Evolutionary conservation across 2,888 invertebrate species (phyloP).

Genomic region (Cheilosia pagana): DNA sequence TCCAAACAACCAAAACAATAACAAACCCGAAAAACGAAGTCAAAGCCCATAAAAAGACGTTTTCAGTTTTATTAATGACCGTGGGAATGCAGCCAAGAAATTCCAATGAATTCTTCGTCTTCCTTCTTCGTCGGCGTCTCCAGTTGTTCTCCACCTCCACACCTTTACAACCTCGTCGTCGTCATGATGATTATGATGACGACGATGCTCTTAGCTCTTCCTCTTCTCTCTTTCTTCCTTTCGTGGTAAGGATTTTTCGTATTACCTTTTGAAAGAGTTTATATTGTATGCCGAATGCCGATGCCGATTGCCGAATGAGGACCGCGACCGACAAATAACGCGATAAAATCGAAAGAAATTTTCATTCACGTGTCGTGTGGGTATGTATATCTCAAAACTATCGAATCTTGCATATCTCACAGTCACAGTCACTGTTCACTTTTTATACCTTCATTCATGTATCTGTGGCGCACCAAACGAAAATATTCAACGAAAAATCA

Average conservation of each 20-base stretch:
- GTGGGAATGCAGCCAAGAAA: conserved; percentile 79
- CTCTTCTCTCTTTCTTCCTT: conserved; percentile 1
- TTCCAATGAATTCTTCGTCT: conserved; percentile 73
- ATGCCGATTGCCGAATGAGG: conserved; percentile 37
- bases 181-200: conserved; percentile 32
- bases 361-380: conserved; percentile 58
- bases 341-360: conserved; percentile 68
- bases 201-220: conserved; percentile 2
- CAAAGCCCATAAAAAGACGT: conserved; percentile 81
- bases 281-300: conserved; percentile 20
- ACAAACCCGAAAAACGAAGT: conserved; percentile 75
- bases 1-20: conserved; percentile 75
- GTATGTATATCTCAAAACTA: conserved; percentile 17
- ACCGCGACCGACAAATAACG: conserved; percentile 46
- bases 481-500: conserved; percentile 42
- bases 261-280: conserved; percentile 11
- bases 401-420: conserved; percentile 12
- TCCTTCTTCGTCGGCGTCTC: conserved; percentile 41
- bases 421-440: conserved; percentile 16
- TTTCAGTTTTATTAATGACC: conserved; percentile 83
- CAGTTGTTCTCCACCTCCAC: conserved; percentile 41
- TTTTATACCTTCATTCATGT: conserved; percentile 55
- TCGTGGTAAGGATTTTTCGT: conserved; percentile 11
- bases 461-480: conserved; percentile 65
- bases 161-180: conserved; percentile 50